A percentile compares a stretch with the other conserved stretches of the same genome.
Conservation (phyloP, 2,797 vertebrate species). For the Orientallactaga sibirica region DNA sequence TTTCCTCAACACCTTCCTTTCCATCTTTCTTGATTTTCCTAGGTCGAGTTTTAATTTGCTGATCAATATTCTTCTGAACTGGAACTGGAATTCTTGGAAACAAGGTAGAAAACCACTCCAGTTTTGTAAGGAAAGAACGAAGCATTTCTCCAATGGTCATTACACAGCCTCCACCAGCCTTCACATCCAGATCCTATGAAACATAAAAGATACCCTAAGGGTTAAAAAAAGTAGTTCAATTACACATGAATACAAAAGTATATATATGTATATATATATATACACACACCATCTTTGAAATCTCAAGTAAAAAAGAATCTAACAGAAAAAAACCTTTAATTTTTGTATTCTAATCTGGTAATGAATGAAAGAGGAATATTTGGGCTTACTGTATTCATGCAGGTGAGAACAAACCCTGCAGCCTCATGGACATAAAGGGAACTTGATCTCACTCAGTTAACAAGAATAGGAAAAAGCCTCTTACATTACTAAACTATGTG, state of each 20-base stretch:
- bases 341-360: conserved; percentile 83
- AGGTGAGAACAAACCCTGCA: conserved; percentile 89
- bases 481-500: conserved; percentile 77
- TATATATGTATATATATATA: too few relatives aligned
- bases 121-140: conserved; percentile 98
- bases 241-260: conserved; percentile 81
- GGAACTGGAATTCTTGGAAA: conserved; percentile 99
- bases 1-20: conserved; percentile 91
- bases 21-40: conserved; percentile 95
- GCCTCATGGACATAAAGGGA: conserved; percentile 84
- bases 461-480: conserved; percentile 79
- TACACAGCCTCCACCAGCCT: conserved; percentile 98
- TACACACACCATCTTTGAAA: conserved; percentile 85
- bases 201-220: conserved; percentile 86
- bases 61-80: conserved; percentile 98
- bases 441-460: conserved; percentile 80
- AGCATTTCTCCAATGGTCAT: conserved; percentile 99
- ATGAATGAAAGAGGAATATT: conserved; percentile 82
- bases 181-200: conserved; percentile 98
- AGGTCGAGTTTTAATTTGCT: conserved; percentile 97
- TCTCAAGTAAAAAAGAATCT: conserved; percentile 87
- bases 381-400: conserved; percentile 87
- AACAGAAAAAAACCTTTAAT: conserved; percentile 82
- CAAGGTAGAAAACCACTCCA: conserved; percentile 99
- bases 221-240: conserved; percentile 82